Evolutionary conservation across 2,888 invertebrate genomes (phyloP).

Genomic region (Kuschelorhynchus macadamiae): DNA sequence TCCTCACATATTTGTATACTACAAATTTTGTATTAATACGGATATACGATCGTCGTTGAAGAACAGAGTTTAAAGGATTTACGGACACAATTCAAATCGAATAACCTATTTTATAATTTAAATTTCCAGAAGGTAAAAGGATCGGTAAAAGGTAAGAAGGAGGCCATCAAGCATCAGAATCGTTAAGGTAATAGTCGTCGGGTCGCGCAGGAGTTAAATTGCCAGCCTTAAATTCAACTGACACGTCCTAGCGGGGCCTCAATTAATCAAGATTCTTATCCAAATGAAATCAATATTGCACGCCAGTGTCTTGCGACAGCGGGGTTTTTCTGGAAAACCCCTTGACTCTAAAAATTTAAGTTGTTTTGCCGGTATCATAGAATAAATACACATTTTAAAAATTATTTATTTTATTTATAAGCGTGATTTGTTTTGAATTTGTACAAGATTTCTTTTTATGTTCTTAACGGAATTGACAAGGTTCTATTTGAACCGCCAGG

Average conservation of each 20-base stretch:
- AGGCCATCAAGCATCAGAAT: constrained; percentile 34
- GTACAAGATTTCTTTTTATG: too few relatives aligned
- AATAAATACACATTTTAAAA: too few relatives aligned
- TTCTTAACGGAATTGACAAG: too few relatives aligned
- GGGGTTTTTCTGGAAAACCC: background rate
- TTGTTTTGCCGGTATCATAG: too few relatives aligned
- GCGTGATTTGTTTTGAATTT: too few relatives aligned
- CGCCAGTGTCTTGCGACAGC: constrained; percentile 9
- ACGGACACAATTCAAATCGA: constrained; percentile 7
- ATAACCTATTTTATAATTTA: constrained; percentile 40
- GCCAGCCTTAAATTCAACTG: constrained; percentile 48
- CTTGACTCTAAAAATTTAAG: too few relatives aligned
- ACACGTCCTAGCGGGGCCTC: constrained; percentile 45
- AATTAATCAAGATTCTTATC: constrained; percentile 51
- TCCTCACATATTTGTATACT: too few relatives aligned
- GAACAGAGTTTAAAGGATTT: too few relatives aligned
- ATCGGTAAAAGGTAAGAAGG: constrained; percentile 21
- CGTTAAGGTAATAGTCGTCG: constrained; percentile 41
- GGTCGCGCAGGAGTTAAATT: constrained; percentile 46
- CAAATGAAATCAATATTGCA: constrained; percentile 47
- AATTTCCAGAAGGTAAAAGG: constrained; percentile 36
- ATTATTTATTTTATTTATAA: too few relatives aligned
- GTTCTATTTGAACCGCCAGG: too few relatives aligned
- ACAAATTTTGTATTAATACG: too few relatives aligned
- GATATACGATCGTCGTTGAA: too few relatives aligned